Percentiles rank a stretch among this genome's conserved stretches.
phyloP scores from a whole-genome alignment of 1,140 invertebrate species.

The Hypsibius dujardini region DNA sequence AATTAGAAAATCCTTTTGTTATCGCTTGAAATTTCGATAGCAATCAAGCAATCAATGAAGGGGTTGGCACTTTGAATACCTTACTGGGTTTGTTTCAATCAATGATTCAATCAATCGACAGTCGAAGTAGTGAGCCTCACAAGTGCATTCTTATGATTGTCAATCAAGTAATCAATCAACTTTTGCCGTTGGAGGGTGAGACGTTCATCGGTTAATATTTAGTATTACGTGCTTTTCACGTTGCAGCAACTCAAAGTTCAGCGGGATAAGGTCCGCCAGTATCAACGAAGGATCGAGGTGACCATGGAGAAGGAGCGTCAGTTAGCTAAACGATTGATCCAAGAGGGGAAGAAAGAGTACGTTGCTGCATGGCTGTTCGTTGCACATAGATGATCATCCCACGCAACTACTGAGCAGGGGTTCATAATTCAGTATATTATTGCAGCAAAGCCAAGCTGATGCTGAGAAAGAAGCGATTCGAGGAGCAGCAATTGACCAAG shows the following conservation, averaged over 20 bases:
- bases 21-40: background rate
- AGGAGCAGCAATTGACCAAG: slow-evolving; percentile 67
- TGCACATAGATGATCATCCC: too few species aligned
- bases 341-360: slow-evolving; percentile 72
- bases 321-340: slow-evolving; percentile 63
- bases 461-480: slow-evolving; percentile 78
- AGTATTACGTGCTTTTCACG: slow-evolving; percentile 24
- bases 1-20: background rate
- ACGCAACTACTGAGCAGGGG: background rate
- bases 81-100: too few species aligned
- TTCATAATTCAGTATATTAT: slow-evolving; percentile 24
- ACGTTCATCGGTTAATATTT: slow-evolving; percentile 22
- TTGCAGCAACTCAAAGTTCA: slow-evolving; percentile 81
- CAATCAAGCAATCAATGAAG: too few species aligned
- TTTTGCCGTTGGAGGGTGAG: slow-evolving; percentile 22
- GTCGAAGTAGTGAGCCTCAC: too few species aligned
- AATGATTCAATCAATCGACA: too few species aligned
- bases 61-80: too few species aligned
- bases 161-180: too few species aligned
- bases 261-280: slow-evolving; percentile 82
- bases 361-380: too few species aligned
- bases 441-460: slow-evolving; percentile 67
- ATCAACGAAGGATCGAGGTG: slow-evolving; percentile 68
- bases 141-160: too few species aligned
- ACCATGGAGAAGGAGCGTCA: slow-evolving; percentile 64